These are phyloP conservation scores for Bubo bubo DNA, from an alignment of 2,113 vertebrate species.

Conservation along the genomic window DNA sequence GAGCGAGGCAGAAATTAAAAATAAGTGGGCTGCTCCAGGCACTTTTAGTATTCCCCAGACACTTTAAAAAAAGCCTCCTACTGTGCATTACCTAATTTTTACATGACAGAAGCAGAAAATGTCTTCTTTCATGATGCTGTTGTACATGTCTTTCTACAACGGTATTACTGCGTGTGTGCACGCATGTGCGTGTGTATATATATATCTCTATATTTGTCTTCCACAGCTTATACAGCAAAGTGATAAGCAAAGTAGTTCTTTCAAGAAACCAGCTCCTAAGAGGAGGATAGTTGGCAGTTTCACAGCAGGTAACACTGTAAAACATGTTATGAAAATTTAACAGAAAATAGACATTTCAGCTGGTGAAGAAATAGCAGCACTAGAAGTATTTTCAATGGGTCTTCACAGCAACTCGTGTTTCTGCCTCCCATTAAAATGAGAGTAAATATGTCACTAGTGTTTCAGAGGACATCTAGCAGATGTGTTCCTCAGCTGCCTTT, in stretches of 20 bases:
- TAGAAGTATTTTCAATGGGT: background rate
- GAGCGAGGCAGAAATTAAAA: background rate
- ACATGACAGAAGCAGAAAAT: background rate
- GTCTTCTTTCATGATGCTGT: background rate
- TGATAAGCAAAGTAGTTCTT: background rate
- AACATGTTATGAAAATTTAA: background rate
- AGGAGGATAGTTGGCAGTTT: background rate
- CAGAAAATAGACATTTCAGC: background rate
- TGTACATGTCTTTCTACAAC: fast-evolving
- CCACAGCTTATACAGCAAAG: background rate
- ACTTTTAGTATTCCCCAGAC: background rate
- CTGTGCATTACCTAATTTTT: background rate
- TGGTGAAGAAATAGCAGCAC: background rate
- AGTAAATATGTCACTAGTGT: background rate
- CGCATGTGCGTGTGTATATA: fast-evolving
- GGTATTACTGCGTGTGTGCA: fast-evolving
- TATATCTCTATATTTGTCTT: background rate
- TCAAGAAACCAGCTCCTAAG: background rate
- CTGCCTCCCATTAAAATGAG: background rate
- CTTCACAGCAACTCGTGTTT: background rate
- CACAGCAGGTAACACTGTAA: background rate
- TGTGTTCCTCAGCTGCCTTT: background rate
- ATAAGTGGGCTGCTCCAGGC: background rate
- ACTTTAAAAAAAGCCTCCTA: background rate
- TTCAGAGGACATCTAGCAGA: background rate